A percentile compares a stretch with the other conserved stretches of the same genome.
These are phyloP conservation scores for Magallana ariakensis DNA, from an alignment of 1,140 invertebrate genomes.

Conservation along the genomic window DNA sequence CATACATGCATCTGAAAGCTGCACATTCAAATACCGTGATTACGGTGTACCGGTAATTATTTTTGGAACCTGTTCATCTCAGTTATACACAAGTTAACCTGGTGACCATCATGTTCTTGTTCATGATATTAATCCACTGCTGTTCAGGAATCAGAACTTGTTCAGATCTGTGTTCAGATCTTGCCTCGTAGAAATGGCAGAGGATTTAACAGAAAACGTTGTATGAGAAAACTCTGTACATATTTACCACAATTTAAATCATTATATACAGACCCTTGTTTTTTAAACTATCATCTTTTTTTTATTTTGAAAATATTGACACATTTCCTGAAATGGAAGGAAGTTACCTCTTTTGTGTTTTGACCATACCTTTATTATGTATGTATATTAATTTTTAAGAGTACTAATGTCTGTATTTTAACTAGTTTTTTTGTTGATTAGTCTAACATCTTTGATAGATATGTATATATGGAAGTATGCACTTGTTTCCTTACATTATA, in stretches of 20 bases:
- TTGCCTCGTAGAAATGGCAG: neutral
- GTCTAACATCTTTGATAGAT: neutral
- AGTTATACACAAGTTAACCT: neutral
- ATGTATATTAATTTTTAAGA: neutral
- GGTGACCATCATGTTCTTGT: neutral
- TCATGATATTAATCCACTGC: slow-evolving; percentile 29
- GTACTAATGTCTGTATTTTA: too few species aligned
- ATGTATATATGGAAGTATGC: neutral
- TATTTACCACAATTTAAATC: too few species aligned
- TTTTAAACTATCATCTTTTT: neutral
- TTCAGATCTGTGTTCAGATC: slow-evolving; percentile 33
- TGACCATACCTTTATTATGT: too few species aligned
- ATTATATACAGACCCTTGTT: too few species aligned
- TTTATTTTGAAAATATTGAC: neutral
- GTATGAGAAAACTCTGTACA: too few species aligned
- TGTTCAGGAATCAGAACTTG: slow-evolving; percentile 15
- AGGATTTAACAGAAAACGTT: too few species aligned
- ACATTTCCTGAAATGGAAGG: slow-evolving; percentile 11
- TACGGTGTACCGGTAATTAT: neutral
- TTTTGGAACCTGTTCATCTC: too few species aligned
- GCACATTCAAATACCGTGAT: neutral
- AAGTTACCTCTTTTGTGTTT: neutral
- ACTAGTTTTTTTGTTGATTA: neutral
- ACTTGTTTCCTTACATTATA: too few species aligned
- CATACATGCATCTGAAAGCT: too few species aligned